These are phyloP conservation scores for Syrrhaptes paradoxus DNA, from an alignment of 2,113 vertebrate genomes.

Conservation along the genomic window DNA sequence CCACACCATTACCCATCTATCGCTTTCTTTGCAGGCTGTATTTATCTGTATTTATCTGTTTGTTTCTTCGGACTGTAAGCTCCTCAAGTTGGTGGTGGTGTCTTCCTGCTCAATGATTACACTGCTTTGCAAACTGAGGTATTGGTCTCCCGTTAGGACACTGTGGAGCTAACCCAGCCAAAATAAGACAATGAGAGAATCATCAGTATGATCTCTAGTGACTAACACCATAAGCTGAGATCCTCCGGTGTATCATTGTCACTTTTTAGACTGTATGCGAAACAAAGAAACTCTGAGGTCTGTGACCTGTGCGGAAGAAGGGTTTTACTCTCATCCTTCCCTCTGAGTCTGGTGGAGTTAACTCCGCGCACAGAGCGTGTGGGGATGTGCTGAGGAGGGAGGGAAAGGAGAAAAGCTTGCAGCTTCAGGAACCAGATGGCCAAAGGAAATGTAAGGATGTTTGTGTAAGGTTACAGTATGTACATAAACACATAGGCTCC, in stretches of 20 bases:
- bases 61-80: background rate
- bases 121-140: background rate
- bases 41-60: background rate
- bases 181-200: background rate
- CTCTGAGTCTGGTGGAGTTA: background rate
- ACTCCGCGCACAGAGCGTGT: background rate
- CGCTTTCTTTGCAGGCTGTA: background rate
- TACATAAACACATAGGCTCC: constrained; percentile 15
- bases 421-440: constrained; percentile 12
- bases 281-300: background rate
- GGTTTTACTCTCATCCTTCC: background rate
- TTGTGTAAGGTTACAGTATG: constrained; percentile 35
- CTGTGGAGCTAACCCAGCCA: background rate
- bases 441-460: constrained; percentile 8
- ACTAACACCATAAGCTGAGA: background rate
- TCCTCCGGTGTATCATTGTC: background rate
- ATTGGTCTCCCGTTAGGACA: background rate
- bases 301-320: background rate
- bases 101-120: background rate
- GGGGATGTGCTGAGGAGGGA: background rate
- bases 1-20: background rate
- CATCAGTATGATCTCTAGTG: background rate
- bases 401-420: background rate
- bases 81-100: background rate
- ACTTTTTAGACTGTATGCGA: background rate